Evolutionary conservation across 2,888 invertebrate species (phyloP).

Genomic region (Marronus borbonicus): DNA sequence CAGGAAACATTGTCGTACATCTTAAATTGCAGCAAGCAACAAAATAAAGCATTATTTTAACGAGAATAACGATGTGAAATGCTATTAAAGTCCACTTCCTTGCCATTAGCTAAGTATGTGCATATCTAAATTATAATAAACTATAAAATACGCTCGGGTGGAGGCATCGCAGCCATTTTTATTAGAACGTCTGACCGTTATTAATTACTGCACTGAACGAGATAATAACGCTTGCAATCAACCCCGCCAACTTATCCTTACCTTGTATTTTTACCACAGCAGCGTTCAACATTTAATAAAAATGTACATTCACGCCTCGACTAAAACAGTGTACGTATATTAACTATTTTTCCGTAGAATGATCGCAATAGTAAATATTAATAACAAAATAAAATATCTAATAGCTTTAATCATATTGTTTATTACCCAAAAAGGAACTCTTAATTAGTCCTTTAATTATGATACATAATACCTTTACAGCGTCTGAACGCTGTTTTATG

Average conservation of each 20-base stretch:
- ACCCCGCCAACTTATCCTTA: background rate
- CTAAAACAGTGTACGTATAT: too few species aligned
- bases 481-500: constrained; percentile 9
- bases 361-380: background rate
- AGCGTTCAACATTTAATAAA: background rate
- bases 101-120: background rate
- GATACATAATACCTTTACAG: background rate
- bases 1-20: background rate
- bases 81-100: background rate
- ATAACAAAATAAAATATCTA: background rate
- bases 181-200: constrained; percentile 4
- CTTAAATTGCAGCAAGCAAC: background rate
- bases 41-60: too few species aligned
- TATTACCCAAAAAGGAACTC: background rate
- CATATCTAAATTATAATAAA: constrained; percentile 1
- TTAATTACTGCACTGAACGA: background rate
- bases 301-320: too few species aligned
- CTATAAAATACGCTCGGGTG: background rate
- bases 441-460: constrained; percentile 18
- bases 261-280: background rate
- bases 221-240: constrained; percentile 1
- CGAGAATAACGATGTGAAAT: too few species aligned
- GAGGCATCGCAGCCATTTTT: constrained; percentile 14
- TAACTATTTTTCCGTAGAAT: too few species aligned
- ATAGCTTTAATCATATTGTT: background rate